These are phyloP conservation scores for Dynastes tityus DNA, from an alignment of 2,888 invertebrate species.

Conservation along the genomic window DNA sequence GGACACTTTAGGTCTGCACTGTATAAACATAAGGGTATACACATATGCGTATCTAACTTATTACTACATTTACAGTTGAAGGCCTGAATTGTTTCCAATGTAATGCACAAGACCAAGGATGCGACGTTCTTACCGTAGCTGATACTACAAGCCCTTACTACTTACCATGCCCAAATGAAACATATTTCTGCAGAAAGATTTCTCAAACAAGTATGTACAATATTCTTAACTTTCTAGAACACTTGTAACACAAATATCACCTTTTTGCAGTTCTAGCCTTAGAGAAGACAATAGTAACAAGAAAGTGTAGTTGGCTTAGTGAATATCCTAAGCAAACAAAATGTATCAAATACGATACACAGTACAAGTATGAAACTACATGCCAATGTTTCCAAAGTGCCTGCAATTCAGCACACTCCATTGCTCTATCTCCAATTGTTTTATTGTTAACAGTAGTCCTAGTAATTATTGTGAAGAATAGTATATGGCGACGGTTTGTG, in stretches of 20 bases:
- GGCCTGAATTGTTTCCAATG: conserved; percentile 82
- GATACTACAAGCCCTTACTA: conserved; percentile 72
- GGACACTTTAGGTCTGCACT: too few species aligned
- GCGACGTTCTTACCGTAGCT: conserved; percentile 75
- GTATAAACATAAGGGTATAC: too few species aligned
- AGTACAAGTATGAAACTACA: conserved; percentile 76
- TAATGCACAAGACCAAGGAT: conserved; percentile 81
- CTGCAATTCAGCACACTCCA: conserved; percentile 71
- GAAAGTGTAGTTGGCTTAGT: conserved; percentile 77
- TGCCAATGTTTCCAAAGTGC: conserved; percentile 78
- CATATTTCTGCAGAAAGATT: conserved; percentile 81
- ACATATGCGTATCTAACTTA: too few species aligned
- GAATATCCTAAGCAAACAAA: conserved; percentile 57
- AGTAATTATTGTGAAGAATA: neutral
- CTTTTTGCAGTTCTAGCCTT: conserved; percentile 68
- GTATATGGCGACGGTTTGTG: neutral
- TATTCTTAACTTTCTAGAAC: neutral
- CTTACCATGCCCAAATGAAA: conserved; percentile 68
- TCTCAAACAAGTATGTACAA: conserved; percentile 73
- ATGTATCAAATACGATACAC: conserved; percentile 77
- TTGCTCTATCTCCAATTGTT: neutral
- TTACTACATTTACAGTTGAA: conserved; percentile 66
- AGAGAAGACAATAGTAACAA: conserved; percentile 70
- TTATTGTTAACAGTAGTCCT: neutral
- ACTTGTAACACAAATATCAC: too few species aligned